phyloP scores from a whole-genome alignment of 2,888 invertebrate species.

The Pristionchus maxplancki region DNA sequence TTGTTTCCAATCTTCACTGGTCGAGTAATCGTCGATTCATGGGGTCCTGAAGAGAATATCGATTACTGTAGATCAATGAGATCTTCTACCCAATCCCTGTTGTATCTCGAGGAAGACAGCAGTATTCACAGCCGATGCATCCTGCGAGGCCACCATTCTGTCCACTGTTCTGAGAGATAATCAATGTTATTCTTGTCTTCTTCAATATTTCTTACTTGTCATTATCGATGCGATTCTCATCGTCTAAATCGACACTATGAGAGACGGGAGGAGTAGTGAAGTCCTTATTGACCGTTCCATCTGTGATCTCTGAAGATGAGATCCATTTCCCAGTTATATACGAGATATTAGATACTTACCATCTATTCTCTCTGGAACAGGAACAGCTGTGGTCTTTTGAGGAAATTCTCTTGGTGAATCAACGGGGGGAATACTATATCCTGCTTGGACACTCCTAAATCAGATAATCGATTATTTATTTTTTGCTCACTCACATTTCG shows the following conservation, averaged over 20 bases:
- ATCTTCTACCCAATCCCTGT: conserved; percentile 62
- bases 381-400: not conserved
- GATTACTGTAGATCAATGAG: not conserved
- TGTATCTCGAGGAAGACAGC: conserved; percentile 70
- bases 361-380: conserved; percentile 2
- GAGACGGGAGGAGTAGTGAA: conserved; percentile 47
- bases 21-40: conserved; percentile 64
- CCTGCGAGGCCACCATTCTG: conserved; percentile 51
- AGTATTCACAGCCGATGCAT: conserved; percentile 43
- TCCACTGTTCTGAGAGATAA: not conserved
- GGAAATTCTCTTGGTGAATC: not conserved
- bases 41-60: conserved; percentile 60
- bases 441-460: not conserved
- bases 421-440: not conserved
- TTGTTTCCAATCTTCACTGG: conserved; percentile 75
- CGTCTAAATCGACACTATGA: conserved; percentile 23
- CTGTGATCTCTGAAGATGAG: not conserved
- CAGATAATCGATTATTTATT: not conserved
- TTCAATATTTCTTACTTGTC: not conserved
- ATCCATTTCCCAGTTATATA: not conserved
- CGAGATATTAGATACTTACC: not conserved
- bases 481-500: not conserved
- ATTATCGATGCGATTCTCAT: not conserved
- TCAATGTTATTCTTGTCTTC: not conserved
- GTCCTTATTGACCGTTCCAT: conserved; percentile 34